Percentiles rank a stretch among this genome's conserved stretches.
phyloP scores from a whole-genome alignment of 2,797 vertebrate species.

The Karalla daura region DNA sequence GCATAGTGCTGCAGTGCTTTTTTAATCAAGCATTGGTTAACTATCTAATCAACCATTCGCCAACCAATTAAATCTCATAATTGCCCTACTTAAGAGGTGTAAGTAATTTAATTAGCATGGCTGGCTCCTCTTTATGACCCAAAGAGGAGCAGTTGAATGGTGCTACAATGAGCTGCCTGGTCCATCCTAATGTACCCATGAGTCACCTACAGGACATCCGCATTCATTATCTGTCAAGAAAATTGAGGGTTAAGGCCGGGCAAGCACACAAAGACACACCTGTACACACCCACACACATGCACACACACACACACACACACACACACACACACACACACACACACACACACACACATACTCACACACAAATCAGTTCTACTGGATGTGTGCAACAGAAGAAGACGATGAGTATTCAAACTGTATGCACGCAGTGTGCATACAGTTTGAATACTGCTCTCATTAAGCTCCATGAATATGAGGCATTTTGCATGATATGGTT shows the following conservation, averaged over 20 bases:
- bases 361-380: neutral
- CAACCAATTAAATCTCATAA: slow-evolving; percentile 80
- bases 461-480: neutral
- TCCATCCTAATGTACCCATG: slow-evolving; percentile 45
- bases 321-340: slow-evolving; percentile 24
- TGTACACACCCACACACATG: neutral
- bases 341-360: neutral
- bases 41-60: slow-evolving; percentile 71
- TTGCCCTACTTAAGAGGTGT: slow-evolving; percentile 73
- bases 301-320: neutral
- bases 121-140: slow-evolving; percentile 37
- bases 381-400: neutral
- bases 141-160: slow-evolving; percentile 36
- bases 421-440: neutral
- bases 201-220: slow-evolving; percentile 33
- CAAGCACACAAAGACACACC: slow-evolving; percentile 24
- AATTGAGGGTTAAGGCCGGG: slow-evolving; percentile 17
- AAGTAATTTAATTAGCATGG: slow-evolving; percentile 72
- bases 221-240: slow-evolving; percentile 40
- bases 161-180: slow-evolving; percentile 9
- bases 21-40: slow-evolving; percentile 72
- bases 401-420: neutral
- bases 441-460: neutral
- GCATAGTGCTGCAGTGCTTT: slow-evolving; percentile 28
- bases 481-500: neutral